Evolutionary conservation across 1,140 invertebrate species (phyloP).

Genomic region (Dryas iulia): DNA sequence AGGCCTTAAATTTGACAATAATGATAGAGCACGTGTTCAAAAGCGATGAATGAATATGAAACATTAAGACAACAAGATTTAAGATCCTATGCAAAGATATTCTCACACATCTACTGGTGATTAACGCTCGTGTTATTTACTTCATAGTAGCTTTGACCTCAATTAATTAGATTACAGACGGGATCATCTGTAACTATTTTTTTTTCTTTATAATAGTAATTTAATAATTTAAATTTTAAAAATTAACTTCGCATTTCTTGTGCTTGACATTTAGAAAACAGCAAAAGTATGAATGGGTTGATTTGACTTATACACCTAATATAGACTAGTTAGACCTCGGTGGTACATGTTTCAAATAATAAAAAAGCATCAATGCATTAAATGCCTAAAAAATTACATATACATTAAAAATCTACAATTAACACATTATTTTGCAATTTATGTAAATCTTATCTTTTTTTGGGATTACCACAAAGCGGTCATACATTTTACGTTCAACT

Average conservation of each 20-base stretch:
- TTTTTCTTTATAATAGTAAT: background rate
- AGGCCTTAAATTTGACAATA: background rate
- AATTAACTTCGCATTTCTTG: background rate
- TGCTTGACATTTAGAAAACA: background rate
- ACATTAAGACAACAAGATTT: background rate
- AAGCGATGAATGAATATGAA: background rate
- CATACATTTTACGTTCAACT: background rate
- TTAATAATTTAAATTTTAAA: background rate
- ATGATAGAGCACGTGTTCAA: background rate
- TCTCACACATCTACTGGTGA: background rate
- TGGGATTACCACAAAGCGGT: background rate
- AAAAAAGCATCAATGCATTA: slow-evolving; percentile 20
- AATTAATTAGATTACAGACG: background rate
- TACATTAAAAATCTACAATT: background rate
- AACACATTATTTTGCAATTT: background rate
- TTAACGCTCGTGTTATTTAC: background rate
- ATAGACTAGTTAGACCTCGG: slow-evolving; percentile 24
- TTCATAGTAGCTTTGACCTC: background rate
- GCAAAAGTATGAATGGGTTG: background rate
- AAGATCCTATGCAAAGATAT: background rate
- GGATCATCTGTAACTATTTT: too few relatives aligned
- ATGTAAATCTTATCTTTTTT: background rate
- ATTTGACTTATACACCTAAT: slow-evolving; percentile 6
- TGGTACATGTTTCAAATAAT: slow-evolving; percentile 15
- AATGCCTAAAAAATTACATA: slow-evolving; percentile 5